Percentiles rank a stretch among this genome's conserved stretches.
Conservation (phyloP, 2,113 vertebrate genomes). For the Pipra filicauda region DNA sequence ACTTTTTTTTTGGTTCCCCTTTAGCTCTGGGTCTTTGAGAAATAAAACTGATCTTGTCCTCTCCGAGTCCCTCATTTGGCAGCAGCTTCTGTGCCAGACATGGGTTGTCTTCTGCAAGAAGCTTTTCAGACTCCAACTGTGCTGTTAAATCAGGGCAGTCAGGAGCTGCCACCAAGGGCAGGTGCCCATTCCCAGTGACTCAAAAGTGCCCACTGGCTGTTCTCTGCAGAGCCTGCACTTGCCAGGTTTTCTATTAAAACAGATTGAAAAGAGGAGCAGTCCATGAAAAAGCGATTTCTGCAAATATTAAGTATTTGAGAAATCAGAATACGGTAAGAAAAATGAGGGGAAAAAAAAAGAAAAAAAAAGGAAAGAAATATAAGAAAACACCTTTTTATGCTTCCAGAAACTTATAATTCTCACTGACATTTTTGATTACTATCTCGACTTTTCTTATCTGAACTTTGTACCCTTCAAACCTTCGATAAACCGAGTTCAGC, state of each 20-base stretch:
- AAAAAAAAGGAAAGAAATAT: neutral
- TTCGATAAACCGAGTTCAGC: constrained; percentile 8
- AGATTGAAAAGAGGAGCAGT: neutral
- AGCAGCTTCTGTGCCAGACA: neutral
- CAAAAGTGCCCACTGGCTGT: neutral
- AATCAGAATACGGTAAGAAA: neutral
- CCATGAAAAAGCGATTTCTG: neutral
- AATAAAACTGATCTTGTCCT: neutral
- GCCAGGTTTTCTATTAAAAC: neutral
- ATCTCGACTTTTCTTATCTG: constrained; percentile 43
- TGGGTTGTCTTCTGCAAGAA: neutral
- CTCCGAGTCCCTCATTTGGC: neutral
- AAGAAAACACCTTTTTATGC: neutral
- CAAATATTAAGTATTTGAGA: neutral
- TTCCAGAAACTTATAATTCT: constrained; percentile 34
- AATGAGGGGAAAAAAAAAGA: neutral
- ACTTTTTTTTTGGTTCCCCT: neutral
- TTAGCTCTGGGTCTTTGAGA: neutral
- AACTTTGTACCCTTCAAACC: constrained; percentile 53
- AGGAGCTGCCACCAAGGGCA: neutral
- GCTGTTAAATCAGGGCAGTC: neutral
- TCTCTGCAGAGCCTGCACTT: neutral
- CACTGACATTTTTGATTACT: constrained; percentile 5
- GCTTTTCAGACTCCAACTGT: neutral
- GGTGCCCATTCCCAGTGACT: rapidly evolving